Percentiles rank a stretch among this genome's conserved stretches.
Evolutionary conservation across 64 coral and sea anemone genomes (phyloP).

Genomic region (Montipora efflorescens): DNA sequence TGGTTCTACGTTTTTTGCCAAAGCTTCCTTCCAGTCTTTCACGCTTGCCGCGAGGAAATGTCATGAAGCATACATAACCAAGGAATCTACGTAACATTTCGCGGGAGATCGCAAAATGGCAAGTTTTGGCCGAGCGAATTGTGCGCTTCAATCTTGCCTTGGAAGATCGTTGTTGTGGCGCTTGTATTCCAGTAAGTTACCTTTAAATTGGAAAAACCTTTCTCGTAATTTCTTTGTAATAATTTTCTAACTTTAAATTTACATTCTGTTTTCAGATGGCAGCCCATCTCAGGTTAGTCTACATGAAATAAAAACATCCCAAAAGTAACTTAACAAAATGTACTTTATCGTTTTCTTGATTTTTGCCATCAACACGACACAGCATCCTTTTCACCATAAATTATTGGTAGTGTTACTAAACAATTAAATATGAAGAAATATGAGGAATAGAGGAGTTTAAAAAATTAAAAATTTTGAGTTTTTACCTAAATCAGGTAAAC

Average conservation of each 20-base stretch:
- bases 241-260: background rate
- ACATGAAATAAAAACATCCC: too few species aligned
- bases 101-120: slow-evolving; percentile 45
- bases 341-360: too few species aligned
- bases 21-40: background rate
- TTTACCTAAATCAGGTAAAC: too few species aligned
- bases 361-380: too few species aligned
- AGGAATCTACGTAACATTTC: background rate
- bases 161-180: slow-evolving; percentile 34
- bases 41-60: background rate
- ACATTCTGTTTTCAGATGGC: slow-evolving; percentile 13
- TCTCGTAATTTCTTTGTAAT: background rate
- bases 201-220: background rate
- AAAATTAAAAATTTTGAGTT: too few species aligned
- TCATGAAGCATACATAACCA: background rate
- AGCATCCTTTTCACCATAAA: too few species aligned
- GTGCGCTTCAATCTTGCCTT: slow-evolving; percentile 1
- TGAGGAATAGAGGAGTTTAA: too few species aligned
- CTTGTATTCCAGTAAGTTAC: slow-evolving; percentile 61
- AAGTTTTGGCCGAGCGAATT: slow-evolving; percentile 32
- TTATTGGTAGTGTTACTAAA: too few species aligned
- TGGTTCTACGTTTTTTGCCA: background rate
- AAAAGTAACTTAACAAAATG: too few species aligned
- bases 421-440: too few species aligned
- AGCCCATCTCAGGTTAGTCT: background rate